Evolutionary conservation across 2,888 invertebrate species (phyloP).

Genomic region (Patella ulyssiponensis): DNA sequence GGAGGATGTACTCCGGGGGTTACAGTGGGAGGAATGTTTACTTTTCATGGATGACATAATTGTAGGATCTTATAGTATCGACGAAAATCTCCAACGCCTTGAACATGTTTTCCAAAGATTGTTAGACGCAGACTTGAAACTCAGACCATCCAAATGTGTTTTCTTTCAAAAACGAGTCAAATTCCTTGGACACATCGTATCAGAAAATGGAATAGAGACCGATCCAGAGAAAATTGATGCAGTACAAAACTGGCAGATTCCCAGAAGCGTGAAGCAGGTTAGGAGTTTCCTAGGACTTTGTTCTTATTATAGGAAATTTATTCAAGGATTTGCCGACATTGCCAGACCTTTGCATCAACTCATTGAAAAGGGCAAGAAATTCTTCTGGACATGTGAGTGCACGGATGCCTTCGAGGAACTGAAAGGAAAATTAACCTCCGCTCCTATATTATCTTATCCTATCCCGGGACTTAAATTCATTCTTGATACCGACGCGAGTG

Average conservation of each 20-base stretch:
- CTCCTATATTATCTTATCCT: slow-evolving; percentile 23
- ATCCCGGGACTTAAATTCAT: slow-evolving; percentile 10
- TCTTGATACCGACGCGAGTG: slow-evolving; percentile 23
- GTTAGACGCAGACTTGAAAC: slow-evolving; percentile 31
- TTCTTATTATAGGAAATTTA: slow-evolving; percentile 35
- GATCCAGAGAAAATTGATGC: slow-evolving; percentile 34
- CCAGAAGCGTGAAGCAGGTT: slow-evolving; percentile 25
- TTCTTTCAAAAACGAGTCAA: slow-evolving; percentile 30
- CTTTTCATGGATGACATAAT: no score
- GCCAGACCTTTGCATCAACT: no score
- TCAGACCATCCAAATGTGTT: slow-evolving; percentile 39
- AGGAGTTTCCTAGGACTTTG: slow-evolving; percentile 31
- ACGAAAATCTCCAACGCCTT: slow-evolving; percentile 25
- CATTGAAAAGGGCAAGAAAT: slow-evolving; percentile 18
- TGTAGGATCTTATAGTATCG: no score
- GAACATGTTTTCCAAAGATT: slow-evolving; percentile 35
- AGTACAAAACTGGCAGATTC: slow-evolving; percentile 31
- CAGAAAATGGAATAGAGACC: no score
- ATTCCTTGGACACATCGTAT: no score
- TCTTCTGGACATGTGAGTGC: slow-evolving; percentile 12
- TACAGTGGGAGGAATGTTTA: no score
- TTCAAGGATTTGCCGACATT: slow-evolving; percentile 27
- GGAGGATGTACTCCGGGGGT: no score
- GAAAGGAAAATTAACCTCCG: slow-evolving; percentile 15
- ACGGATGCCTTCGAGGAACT: slow-evolving; percentile 21